These are phyloP conservation scores for Drosophila mojavensis DNA, from an alignment of 1,140 invertebrate genomes.

Conservation along the genomic window DNA sequence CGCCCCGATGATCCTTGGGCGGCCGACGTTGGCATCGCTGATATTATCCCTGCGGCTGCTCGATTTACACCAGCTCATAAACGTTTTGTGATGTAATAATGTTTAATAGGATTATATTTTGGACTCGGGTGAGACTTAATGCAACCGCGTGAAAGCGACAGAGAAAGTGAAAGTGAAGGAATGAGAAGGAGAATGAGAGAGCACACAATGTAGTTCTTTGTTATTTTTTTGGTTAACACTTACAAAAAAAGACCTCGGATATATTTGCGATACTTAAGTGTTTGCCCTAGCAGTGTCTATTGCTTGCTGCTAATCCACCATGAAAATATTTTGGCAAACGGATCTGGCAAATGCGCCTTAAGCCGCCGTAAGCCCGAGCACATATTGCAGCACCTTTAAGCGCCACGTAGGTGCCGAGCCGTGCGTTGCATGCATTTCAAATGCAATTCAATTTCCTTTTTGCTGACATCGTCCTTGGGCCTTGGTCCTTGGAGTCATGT, in stretches of 20 bases:
- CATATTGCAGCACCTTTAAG: constrained; percentile 19
- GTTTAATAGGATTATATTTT: constrained; percentile 47
- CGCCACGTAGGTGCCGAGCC: constrained; percentile 32
- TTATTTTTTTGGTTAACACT: neutral
- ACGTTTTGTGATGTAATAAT: constrained; percentile 47
- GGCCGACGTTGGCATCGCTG: constrained; percentile 42
- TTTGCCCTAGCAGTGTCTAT: neutral
- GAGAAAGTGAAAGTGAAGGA: neutral
- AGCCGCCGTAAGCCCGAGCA: constrained; percentile 49
- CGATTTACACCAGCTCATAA: constrained; percentile 48
- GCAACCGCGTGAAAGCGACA: constrained; percentile 4
- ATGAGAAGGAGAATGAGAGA: neutral
- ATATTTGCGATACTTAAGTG: neutral
- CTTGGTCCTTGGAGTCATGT: constrained; percentile 5
- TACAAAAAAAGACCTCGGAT: neutral
- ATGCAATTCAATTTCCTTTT: constrained; percentile 77
- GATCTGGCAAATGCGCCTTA: constrained; percentile 28
- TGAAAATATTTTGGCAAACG: neutral
- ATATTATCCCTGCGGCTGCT: constrained; percentile 32
- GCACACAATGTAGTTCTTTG: neutral
- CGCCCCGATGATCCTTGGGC: neutral
- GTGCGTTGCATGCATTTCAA: constrained; percentile 66
- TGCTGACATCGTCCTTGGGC: neutral
- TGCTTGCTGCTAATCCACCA: neutral
- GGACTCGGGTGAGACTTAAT: constrained; percentile 32